Evolutionary conservation across 2,888 invertebrate species (phyloP), one percentile per base, ranked within the genome.

Genomic region (Ophioninae sp.): DNA sequence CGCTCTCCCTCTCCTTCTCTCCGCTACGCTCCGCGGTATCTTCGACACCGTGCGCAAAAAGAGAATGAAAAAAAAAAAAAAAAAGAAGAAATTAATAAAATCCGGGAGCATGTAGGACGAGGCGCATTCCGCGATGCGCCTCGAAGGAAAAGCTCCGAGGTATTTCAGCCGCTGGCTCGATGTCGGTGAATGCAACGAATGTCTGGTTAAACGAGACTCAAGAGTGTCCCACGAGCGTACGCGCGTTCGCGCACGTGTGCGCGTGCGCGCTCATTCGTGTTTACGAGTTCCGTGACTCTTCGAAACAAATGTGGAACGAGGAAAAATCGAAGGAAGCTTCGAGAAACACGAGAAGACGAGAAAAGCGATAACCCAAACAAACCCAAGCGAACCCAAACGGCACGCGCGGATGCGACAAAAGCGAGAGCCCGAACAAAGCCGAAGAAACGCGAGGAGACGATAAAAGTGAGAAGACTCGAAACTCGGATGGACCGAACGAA

Each of bases 51-150:
- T 6, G 50, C 41, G 59, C 21, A 67, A 61, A 67, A 56, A 74
- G 41, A 72, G 72, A 72, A 83, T 80, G 50, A n/a, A 21, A 30
- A 61, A 65, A 73, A 73, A 80, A 30, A 61, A 65, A 73, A 73
- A 80, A n/a, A n/a, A n/a, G n/a, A n/a, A n/a, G n/a, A n/a, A 21
- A 77, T 80, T 44, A 74, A 81, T 74, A 83, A 81, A 83, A 81
- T 75, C 59, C 37, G 70, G 75, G 77, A 80, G 57, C 81, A 81
- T 84, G 81, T 84, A 81, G 83, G 81, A 84, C 83, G 73, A 64
- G 56, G 57, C 21, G 70, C 78, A 78, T 81, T 81, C 74, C 81
- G 20, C 44, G 44, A 50, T 57, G 20, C 68, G 61, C 64, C 62
- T 62, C 39, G 39, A 62, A 74, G 78, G 37, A 79, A 81, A 81